Conservation (phyloP, 2,888 invertebrate genomes). For the Nasonovia ribisnigri region DNA sequence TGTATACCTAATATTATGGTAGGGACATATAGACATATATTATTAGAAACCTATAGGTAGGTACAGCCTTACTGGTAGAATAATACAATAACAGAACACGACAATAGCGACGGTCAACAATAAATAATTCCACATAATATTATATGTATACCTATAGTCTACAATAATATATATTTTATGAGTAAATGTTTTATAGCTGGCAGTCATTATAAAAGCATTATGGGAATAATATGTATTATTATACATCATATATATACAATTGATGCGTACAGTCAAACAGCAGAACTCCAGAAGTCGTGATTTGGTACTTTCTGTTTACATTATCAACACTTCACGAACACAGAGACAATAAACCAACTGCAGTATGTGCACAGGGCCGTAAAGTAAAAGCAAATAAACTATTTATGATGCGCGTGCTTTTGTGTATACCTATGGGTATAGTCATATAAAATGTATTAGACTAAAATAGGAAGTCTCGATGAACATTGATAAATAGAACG, state of each 20-base stretch:
- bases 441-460: neutral
- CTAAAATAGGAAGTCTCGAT: neutral
- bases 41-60: neutral
- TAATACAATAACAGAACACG: neutral
- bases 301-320: slow-evolving; percentile 40
- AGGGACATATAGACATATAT: neutral
- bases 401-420: neutral
- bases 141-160: neutral
- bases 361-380: slow-evolving; percentile 36
- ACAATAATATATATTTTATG: neutral
- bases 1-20: neutral
- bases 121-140: neutral
- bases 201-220: neutral
- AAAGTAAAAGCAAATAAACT: slow-evolving; percentile 52
- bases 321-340: slow-evolving; percentile 38
- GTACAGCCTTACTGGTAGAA: neutral
- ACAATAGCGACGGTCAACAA: slow-evolving; percentile 8
- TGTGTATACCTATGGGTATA: neutral
- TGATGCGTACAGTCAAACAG: too few relatives aligned
- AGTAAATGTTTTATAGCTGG: neutral
- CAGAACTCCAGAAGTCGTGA: slow-evolving; percentile 32
- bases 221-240: neutral
- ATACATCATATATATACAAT: neutral
- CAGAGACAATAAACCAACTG: slow-evolving; percentile 12
- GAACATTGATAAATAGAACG: neutral